Evolutionary conservation across 1,140 invertebrate species (phyloP), one percentile per base, ranked within the genome.

Genomic region (Lordiphosa stackelbergi): DNA sequence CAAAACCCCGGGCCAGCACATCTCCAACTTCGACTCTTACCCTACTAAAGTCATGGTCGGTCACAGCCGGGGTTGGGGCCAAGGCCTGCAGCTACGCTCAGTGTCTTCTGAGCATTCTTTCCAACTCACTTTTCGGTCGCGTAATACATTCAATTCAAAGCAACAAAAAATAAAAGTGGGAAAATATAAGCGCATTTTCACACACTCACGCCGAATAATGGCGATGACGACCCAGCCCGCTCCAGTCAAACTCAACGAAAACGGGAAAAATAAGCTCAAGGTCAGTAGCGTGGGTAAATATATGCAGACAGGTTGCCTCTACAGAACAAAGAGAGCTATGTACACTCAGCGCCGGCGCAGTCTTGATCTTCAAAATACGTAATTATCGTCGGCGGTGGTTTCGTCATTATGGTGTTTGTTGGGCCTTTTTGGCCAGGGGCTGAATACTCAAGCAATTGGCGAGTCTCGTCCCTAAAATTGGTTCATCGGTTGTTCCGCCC

Each of bases 281-380:
- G 79, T 85, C 79, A 85, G 61, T 65, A 75, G 58, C 74, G 79
- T 85, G 81, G 74, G 79, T 66, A 77, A 63, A 64, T 5, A 45
- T 62, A 48, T 28, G 10, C 37, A 37, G 16, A 28, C 37, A 37
- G 31, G 19, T 11, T 51, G 35, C 40, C 31, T 12, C 40, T 40
- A 19, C n/a, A 45, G n/a, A 48, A n/a, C 31, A 54, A 55, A 61
- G 31, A 28, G 36, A 51, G 36, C 16, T 40, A 12, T 51, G 36
- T 16, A 42, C 40, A 42, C 12, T 19, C 19, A 24, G 22, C 10
- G 16, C 35, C 16, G 19, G n/a, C 6, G 19, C 11, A 46, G 31
- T 46, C 53, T 55, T 45, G 53, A 61, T 48, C 45, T 47, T 61
- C 19, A 54, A 59, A 49, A 49, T 49, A 46, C 31, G 31, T 31